Base-by-base conservation (phyloP, 1,140 invertebrate genomes). In the Nixonia krombeini region DNA sequence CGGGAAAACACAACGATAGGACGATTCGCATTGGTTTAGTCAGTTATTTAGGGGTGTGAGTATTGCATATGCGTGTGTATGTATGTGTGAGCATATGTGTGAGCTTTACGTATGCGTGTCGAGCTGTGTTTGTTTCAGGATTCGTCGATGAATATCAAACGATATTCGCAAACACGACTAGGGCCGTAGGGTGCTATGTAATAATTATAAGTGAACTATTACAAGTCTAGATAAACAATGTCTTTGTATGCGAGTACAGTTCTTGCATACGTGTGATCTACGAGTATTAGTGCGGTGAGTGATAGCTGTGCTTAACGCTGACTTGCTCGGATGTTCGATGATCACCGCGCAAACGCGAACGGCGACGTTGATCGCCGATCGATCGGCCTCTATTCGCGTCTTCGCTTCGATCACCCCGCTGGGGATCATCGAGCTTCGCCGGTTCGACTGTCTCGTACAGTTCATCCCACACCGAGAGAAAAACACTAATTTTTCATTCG, bases 1-100 rank as follows among this genome's bases (percentile, higher is more conserved):
- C 70, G 73, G 74, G 62, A 72, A 73, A 74, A 79, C 68, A 74
- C 71, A 71, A 73, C 68, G 62, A 62, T 62, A 68, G 57, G 57
- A 68, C 52, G 57, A 68, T 61, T 68, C 47, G 64, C 52, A 57
- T 68, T 52, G 49, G 31, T 29, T 50, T 52, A 16, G 9, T 29
- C 8, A 37, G 33, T 38, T 18, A 23, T 18, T n/a, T 2, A 17
- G 23, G 29, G 26, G 40, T 21, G 31, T 31, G 15, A 57, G 40
- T 46, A n/a, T n/a, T n/a, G n/a, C n/a, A n/a, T n/a, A n/a, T n/a
- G n/a, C n/a, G n/a, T n/a, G n/a, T n/a, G n/a, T n/a, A n/a, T n/a
- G n/a, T n/a, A n/a, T n/a, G n/a, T n/a, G n/a, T n/a, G n/a, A n/a
- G n/a, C n/a, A n/a, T n/a, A n/a, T n/a, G n/a, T n/a, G n/a, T n/a